These are phyloP conservation scores for Saxidomus purpurata DNA, from an alignment of 1,140 invertebrate species.

Conservation along the genomic window DNA sequence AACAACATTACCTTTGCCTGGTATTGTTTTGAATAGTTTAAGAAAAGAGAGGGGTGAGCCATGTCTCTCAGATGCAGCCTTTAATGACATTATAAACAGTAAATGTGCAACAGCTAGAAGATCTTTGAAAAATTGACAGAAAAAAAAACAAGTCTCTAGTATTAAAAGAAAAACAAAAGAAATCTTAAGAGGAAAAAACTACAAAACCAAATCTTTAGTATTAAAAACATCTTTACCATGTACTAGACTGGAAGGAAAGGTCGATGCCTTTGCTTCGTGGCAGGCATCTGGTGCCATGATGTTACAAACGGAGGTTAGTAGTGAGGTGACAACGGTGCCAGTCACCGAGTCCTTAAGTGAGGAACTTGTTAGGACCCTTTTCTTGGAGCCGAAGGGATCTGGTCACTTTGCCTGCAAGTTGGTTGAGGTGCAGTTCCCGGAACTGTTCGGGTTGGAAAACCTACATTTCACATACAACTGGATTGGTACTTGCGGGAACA, in stretches of 20 bases:
- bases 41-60: conserved; percentile 25
- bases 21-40: conserved; percentile 31
- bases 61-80: conserved; percentile 31
- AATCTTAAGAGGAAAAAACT: too few relatives aligned
- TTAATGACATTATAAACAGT: conserved; percentile 60
- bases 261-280: too few relatives aligned
- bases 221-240: not conserved
- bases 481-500: not conserved
- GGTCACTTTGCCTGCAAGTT: not conserved
- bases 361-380: too few relatives aligned
- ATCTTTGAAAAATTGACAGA: conserved; percentile 18
- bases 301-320: too few relatives aligned
- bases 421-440: not conserved
- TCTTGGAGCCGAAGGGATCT: not conserved
- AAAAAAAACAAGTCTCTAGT: not conserved
- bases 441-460: not conserved
- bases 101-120: conserved; percentile 60
- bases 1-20: not conserved
- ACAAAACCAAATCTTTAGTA: not conserved
- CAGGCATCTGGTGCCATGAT: too few relatives aligned
- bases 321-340: too few relatives aligned
- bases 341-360: too few relatives aligned
- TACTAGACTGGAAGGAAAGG: not conserved
- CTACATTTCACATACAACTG: not conserved
- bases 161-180: too few relatives aligned